phyloP scores from a whole-genome alignment of 2,888 invertebrate genomes.

The Diploptera punctata region DNA sequence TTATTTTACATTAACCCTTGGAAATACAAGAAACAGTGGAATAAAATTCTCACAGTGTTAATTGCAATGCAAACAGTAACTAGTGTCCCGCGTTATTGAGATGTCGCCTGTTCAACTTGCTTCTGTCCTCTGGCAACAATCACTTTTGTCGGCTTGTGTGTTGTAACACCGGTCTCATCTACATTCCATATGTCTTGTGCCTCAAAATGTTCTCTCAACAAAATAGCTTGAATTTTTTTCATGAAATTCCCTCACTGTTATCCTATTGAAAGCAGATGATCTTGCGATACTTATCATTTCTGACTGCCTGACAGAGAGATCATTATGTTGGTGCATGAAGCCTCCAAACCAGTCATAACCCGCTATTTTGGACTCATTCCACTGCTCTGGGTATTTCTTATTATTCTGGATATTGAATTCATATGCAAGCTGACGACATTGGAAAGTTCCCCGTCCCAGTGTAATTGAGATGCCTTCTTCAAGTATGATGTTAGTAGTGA shows the following conservation, averaged over 20 bases:
- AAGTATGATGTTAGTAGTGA: neutral
- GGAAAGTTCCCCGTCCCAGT: neutral
- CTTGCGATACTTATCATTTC: neutral
- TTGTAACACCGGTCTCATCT: neutral
- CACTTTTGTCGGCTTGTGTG: constrained; percentile 2
- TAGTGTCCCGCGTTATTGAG: neutral
- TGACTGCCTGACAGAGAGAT: neutral
- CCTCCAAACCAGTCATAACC: neutral
- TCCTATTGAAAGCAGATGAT: neutral
- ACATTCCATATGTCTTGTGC: neutral
- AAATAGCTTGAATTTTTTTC: neutral
- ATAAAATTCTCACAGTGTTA: constrained; percentile 5
- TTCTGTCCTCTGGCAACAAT: neutral
- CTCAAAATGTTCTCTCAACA: too few species aligned
- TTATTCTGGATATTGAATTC: neutral
- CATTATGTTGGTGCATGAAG: neutral
- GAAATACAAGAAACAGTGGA: neutral
- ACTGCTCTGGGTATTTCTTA: neutral
- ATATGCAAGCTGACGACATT: neutral
- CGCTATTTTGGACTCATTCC: neutral
- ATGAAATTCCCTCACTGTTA: neutral
- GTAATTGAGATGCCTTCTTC: neutral
- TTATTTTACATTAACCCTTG: neutral
- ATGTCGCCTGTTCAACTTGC: neutral
- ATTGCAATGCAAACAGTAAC: neutral